Evolutionary conservation across 2,113 vertebrate species (phyloP), one percentile per base, ranked within the genome.

Genomic region (Bubalus kerabau): DNA sequence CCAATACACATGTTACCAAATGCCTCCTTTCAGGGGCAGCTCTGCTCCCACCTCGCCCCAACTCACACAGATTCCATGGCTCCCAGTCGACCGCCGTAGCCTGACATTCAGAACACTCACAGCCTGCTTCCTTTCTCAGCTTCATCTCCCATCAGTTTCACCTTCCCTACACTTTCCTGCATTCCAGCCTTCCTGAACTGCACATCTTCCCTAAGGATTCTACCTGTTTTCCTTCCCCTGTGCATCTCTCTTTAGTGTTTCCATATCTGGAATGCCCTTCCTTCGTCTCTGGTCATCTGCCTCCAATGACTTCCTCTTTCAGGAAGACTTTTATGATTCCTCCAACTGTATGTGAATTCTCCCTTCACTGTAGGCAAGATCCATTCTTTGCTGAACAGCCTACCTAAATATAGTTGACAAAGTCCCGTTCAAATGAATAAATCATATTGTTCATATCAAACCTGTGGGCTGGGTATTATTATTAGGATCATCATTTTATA

Each of bases 41-140:
- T 50, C 52, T 62, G 32, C 59, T 78, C 21, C 13, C 26, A n/a
- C 12, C 46, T 85, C 0, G 0, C 5, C 23, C 11, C 19, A 12
- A 30, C 43, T 93, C n/a, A 23, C 36, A 28, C 5, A 52, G n/a
- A 16, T 80, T 26, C 21, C 32, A 8, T 36, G 23, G 7, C 32
- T 87, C n/a, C 90, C n/a, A 17, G 8, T 7, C 1, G 6, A 14
- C 1, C 12, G 50, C 52, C 50, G 83, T 48, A 19, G 67, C 16
- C 28, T 30, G 17, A 28, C 23, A 2, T 60, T 54, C 32, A 74
- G 46, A 48, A 76, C 1, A 21, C 26, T 81, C 32, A 6, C 7
- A 30, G 82, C 13, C 23, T 57, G 24, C 46, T 28, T 67, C n/a
- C 11, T 23, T 48, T 86, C 36, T 86, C 50, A 17, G 30, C 11